Conservation (phyloP, 2,888 invertebrate species). For the Nomada fucata region DNA sequence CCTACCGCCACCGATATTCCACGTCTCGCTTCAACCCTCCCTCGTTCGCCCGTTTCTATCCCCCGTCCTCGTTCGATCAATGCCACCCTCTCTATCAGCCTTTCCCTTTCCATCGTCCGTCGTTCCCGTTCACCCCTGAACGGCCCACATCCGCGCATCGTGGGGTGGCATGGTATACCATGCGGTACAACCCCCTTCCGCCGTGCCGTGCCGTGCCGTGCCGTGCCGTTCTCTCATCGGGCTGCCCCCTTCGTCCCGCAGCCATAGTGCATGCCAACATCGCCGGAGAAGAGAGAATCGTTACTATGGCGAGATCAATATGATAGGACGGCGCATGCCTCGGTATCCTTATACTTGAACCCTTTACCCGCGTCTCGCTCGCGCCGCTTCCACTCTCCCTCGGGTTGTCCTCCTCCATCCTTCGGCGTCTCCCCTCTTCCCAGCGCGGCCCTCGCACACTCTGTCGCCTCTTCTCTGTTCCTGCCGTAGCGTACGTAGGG, state of each 20-base stretch:
- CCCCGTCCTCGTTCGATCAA: conserved; percentile 27
- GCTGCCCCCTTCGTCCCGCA: conserved; percentile 62
- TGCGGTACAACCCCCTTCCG: conserved; percentile 66
- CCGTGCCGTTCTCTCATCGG: conserved; percentile 52
- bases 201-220: conserved; percentile 17
- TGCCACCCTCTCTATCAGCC: background rate
- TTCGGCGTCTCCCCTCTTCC: conserved; percentile 5
- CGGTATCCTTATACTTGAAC: conserved; percentile 73
- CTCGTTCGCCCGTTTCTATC: conserved; percentile 15
- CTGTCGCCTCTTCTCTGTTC: conserved; percentile 29
- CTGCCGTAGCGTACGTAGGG: conserved; percentile 45
- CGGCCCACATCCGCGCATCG: conserved; percentile 70
- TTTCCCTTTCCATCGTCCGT: conserved; percentile 34
- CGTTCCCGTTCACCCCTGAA: conserved; percentile 62
- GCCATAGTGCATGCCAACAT: conserved; percentile 80
- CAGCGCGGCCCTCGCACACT: conserved; percentile 13
- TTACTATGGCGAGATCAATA: conserved; percentile 84
- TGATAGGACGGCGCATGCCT: conserved; percentile 83
- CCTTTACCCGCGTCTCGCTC: conserved; percentile 64
- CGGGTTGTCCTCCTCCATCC: background rate
- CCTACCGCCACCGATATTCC: conserved; percentile 60
- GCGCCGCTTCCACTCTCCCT: conserved; percentile 10
- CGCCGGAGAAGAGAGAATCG: conserved; percentile 83
- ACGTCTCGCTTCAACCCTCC: conserved; percentile 25
- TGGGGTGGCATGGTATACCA: conserved; percentile 70